Evolutionary conservation across 2,888 invertebrate genomes (phyloP).

Genomic region (Dioctria rufipes): DNA sequence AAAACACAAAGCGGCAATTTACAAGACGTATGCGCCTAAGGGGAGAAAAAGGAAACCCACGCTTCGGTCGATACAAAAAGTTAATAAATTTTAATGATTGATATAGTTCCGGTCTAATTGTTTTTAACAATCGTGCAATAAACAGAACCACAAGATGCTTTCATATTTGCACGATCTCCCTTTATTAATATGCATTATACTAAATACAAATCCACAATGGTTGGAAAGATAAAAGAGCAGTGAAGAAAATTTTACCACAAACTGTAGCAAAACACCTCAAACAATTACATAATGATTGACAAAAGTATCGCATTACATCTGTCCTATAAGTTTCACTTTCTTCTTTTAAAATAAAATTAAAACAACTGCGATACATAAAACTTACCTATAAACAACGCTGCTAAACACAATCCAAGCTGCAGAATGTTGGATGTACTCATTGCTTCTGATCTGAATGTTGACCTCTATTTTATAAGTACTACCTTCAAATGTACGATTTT

Average conservation of each 20-base stretch:
- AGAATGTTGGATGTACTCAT: constrained; percentile 14
- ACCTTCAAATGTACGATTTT: background rate
- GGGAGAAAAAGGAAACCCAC: too few relatives aligned
- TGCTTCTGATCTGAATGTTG: background rate
- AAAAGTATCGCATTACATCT: too few relatives aligned
- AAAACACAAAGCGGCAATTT: too few relatives aligned
- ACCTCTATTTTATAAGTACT: background rate
- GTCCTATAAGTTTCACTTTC: constrained; percentile 17
- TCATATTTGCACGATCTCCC: too few relatives aligned
- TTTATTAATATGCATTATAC: too few relatives aligned
- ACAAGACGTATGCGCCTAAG: too few relatives aligned
- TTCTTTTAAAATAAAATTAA: background rate
- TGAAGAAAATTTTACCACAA: too few relatives aligned
- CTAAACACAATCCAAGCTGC: constrained; percentile 12
- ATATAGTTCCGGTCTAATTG: constrained; percentile 25
- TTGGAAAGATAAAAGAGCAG: too few relatives aligned
- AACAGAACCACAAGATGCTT: background rate
- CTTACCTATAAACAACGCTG: constrained; percentile 27
- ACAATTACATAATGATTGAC: too few relatives aligned
- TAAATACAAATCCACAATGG: too few relatives aligned
- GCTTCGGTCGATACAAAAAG: too few relatives aligned
- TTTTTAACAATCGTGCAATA: constrained; percentile 3
- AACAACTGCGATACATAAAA: background rate
- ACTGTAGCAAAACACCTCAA: too few relatives aligned
- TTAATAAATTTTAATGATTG: background rate